Evolutionary conservation across 2,888 invertebrate species (phyloP), one percentile per base, ranked within the genome.

Genomic region (Iselma pallidipennis): DNA sequence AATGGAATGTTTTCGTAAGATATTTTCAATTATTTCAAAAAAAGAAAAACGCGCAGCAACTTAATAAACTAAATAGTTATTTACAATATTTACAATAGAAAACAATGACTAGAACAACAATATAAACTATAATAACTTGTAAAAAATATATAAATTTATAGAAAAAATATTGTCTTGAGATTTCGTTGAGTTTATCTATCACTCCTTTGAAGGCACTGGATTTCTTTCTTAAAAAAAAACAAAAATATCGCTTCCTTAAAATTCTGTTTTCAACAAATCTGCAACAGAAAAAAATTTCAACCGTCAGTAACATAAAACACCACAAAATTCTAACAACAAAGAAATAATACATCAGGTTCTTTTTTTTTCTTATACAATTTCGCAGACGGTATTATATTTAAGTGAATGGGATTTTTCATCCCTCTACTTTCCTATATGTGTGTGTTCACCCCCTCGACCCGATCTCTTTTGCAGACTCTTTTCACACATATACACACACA

Each of bases 171-270:
- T n/a, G n/a, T n/a, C n/a, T n/a, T 45, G 45, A 45, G 45, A 45
- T 45, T 42, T 42, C 42, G 19, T 42, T 23, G 45, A 45, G 45
- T 45, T 45, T 16, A 16, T 9, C 19, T 78, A 78, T 79, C 78
- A 78, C 78, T 78, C 75, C 69, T 75, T 77, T 65, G 61, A 79
- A 81, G 80, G 81, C 80, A 79, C 79, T 75, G 72, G 68, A 67
- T 73, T 74, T 68, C 60, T 62, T 21, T 66, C 65, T 66, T 71
- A 66, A 68, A 68, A 66, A 69, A 65, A 68, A 58, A 62, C 57
- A 59, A 59, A 54, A 74, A 75, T 73, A 74, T 75, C 3, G n/a
- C 74, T 67, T 29, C 45, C 55, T 53, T 21, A 14, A n/a, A n/a
- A n/a, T n/a, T n/a, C 9, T 52, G 25, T 31, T 37, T 16, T 19